Percentiles rank a stretch among this genome's conserved stretches.
These are phyloP conservation scores for Sphaerodactylus townsendi DNA, from an alignment of 2,113 vertebrate genomes.

Conservation along the genomic window DNA sequence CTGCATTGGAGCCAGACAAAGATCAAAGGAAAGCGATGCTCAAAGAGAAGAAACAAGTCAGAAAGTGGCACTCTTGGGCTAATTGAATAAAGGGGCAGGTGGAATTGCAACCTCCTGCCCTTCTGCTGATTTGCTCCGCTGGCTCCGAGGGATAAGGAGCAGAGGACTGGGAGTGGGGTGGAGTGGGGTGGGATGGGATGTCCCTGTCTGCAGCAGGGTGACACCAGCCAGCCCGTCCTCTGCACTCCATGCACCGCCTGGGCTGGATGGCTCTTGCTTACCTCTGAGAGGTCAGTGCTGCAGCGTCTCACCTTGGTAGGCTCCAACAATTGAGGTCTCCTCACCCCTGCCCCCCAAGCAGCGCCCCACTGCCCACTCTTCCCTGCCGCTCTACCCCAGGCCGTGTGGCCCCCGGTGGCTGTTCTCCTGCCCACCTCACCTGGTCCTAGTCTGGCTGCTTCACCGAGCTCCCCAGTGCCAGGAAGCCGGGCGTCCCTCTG, in stretches of 20 bases:
- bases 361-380: neutral
- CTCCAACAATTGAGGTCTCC: neutral
- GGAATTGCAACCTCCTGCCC: neutral
- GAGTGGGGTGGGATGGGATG: neutral
- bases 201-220: neutral
- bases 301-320: neutral
- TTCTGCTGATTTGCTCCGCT: neutral
- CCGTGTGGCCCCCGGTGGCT: constrained; percentile 1
- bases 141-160: neutral
- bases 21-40: constrained; percentile 20
- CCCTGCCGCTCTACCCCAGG: neutral
- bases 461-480: neutral
- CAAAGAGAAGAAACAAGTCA: neutral
- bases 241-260: too few relatives aligned
- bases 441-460: neutral
- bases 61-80: neutral
- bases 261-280: neutral
- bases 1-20: too few relatives aligned
- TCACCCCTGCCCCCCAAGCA: neutral
- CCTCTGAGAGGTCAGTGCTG: constrained; percentile 17
- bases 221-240: neutral
- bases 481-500: neutral
- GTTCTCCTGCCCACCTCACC: neutral
- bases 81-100: neutral
- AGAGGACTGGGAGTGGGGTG: too few relatives aligned